These are phyloP conservation scores for Drosophila recens DNA, from an alignment of 2,888 invertebrate genomes.

Conservation along the genomic window DNA sequence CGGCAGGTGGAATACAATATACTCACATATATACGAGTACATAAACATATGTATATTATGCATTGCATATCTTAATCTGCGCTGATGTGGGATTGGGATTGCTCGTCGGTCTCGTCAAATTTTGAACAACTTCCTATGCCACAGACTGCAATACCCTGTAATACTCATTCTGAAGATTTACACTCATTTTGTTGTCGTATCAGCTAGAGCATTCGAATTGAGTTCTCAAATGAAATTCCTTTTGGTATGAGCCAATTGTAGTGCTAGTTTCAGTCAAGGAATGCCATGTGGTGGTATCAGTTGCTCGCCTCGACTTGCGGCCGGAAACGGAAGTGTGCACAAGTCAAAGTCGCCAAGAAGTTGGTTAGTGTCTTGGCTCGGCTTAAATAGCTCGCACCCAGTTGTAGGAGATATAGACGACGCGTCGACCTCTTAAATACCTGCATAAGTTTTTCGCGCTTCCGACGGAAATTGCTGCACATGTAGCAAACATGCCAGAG, in stretches of 20 bases:
- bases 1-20: not conserved
- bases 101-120: not conserved
- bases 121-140: not conserved
- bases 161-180: not conserved
- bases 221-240: not conserved
- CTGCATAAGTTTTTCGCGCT: constrained; percentile 71
- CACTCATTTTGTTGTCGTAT: not conserved
- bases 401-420: constrained; percentile 6
- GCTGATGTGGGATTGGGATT: not conserved
- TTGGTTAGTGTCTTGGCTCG: constrained; percentile 17
- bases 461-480: constrained; percentile 74
- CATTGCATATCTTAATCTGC: constrained; percentile 43
- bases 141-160: too few species aligned
- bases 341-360: constrained; percentile 38
- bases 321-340: constrained; percentile 72
- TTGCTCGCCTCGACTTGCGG: constrained; percentile 2
- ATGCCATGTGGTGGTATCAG: constrained; percentile 9
- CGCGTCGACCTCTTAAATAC: constrained; percentile 72
- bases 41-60: constrained; percentile 24
- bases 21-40: not conserved
- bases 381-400: constrained; percentile 26
- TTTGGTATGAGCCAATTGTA: constrained; percentile 1
- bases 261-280: not conserved
- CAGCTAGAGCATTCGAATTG: not conserved
- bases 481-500: constrained; percentile 21